phyloP scores from a whole-genome alignment of 2,797 vertebrate species.

The Chelonia mydas region DNA sequence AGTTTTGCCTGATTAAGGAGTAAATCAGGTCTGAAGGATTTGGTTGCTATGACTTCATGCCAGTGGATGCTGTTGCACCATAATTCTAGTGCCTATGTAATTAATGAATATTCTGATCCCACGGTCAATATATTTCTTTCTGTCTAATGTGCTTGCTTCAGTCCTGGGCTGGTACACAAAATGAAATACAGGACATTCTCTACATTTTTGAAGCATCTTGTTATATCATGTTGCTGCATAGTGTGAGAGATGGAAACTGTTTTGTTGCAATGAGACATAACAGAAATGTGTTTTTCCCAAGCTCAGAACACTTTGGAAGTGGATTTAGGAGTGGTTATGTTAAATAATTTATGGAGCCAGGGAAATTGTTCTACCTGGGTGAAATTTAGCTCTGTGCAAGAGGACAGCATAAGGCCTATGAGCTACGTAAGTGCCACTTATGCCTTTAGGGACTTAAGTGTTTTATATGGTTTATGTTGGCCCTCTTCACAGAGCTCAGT shows the following conservation, averaged over 20 bases:
- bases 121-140: background rate
- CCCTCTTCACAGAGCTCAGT: background rate
- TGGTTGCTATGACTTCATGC: background rate
- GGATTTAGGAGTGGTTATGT: background rate
- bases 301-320: background rate
- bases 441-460: background rate
- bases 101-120: background rate
- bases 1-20: background rate
- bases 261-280: background rate
- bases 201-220: background rate
- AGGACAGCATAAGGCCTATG: rapidly evolving
- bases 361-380: background rate
- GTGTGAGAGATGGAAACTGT: background rate
- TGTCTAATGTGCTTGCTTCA: background rate
- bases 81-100: background rate
- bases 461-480: background rate
- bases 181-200: background rate
- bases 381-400: background rate
- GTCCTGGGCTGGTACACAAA: background rate
- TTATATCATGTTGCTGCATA: background rate
- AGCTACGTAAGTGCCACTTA: background rate
- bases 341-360: background rate
- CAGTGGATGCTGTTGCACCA: background rate
- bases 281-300: background rate
- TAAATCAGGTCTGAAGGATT: background rate